Evolutionary conservation across 35 echinoderm and acorn worm genomes (phyloP).

Genomic region (Stichopus chloronotus): DNA sequence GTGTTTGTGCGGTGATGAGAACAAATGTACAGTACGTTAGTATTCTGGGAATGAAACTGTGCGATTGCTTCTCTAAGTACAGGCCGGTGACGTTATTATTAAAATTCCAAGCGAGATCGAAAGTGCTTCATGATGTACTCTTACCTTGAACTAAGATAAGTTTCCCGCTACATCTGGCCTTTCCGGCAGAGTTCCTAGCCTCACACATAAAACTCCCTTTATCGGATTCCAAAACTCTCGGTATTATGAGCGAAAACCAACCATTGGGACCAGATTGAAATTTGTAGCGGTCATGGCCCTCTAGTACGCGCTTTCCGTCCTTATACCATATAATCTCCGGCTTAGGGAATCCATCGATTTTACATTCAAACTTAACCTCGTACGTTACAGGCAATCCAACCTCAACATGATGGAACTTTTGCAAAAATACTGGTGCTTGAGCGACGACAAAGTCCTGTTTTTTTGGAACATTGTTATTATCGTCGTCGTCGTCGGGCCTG

Average conservation of each 20-base stretch:
- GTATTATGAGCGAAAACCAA: conserved; percentile 69
- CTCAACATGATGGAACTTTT: conserved; percentile 74
- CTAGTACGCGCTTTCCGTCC: conserved; percentile 70
- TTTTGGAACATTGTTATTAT: conserved; percentile 30
- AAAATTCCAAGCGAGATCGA: background rate
- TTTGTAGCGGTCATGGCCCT: conserved; percentile 59
- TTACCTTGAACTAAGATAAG: conserved; percentile 83
- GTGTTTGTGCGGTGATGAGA: background rate
- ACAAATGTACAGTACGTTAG: background rate
- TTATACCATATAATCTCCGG: conserved; percentile 83
- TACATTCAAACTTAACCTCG: conserved; percentile 71
- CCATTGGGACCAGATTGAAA: conserved; percentile 53
- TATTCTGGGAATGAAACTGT: background rate
- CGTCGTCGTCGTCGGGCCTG: background rate
- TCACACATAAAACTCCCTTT: conserved; percentile 83
- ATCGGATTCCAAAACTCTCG: conserved; percentile 63
- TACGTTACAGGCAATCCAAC: conserved; percentile 47
- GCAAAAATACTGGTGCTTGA: conserved; percentile 77
- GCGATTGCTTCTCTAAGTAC: background rate
- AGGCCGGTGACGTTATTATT: background rate
- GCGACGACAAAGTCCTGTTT: background rate
- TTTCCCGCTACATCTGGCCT: conserved; percentile 72
- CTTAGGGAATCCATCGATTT: conserved; percentile 67
- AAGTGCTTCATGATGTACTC: background rate
- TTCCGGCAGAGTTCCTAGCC: conserved; percentile 80